Evolutionary conservation across 2,797 vertebrate species (phyloP), one percentile per base, ranked within the genome.

Genomic region (Tragelaphus eurycerus): DNA sequence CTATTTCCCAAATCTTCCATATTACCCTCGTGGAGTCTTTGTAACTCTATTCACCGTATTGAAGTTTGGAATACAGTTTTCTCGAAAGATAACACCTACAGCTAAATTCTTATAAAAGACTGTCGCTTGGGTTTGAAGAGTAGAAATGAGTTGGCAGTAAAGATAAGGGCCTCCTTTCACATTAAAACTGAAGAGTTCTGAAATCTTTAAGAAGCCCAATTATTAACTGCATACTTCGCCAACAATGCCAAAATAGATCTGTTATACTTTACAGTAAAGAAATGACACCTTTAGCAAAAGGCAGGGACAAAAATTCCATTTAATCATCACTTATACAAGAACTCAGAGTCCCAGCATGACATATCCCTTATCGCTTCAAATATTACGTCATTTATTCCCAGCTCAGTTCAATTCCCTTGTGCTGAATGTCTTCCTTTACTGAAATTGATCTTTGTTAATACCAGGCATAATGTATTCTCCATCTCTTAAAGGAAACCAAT

Each of bases 401-500:
- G 95, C 82, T 98, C 52, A 83, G 93, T 87, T 97, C 95, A 92
- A 25, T 38, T 46, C 34, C 34, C 79, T 90, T 98, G 93, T 97
- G 92, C 97, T 81, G 97, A 98, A 94, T 96, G 86, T 50, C 89
- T 95, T 97, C 78, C 62, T 94, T 97, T 98, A 96, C 86, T 97
- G 95, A 97, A 98, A 98, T 89, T 87, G 59, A 89, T 96, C 96
- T 97, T 92, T 95, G 98, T 98, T 98, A 98, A 98, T 98, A 97
- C 54, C 86, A 64, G 92, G 97, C 95, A 96, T 96, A 98, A 98
- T 96, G 95, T 60, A 89, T 97, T 93, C 90, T 96, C 96, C 81
- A 94, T 90, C 82, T 98, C 79, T 95, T 98, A 98, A 97, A 97
- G 89, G 96, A 97, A 94, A 95, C 64, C 2, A 1, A 88, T 95